These are phyloP conservation scores for Drosophila lacicola DNA, from an alignment of 2,888 invertebrate genomes.

Conservation along the genomic window DNA sequence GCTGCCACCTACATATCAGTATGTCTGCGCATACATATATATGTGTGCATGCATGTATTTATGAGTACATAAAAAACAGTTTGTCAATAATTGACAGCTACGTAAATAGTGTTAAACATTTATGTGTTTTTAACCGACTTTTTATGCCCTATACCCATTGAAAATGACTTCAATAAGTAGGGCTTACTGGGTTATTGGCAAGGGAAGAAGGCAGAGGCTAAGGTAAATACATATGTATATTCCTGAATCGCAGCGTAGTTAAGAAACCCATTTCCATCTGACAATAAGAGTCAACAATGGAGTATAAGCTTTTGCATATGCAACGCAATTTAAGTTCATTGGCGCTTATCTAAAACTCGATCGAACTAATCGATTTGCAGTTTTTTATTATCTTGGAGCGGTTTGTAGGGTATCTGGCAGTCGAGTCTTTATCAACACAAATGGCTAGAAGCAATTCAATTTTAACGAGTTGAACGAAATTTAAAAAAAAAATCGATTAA, in stretches of 20 bases:
- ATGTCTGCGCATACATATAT: not conserved
- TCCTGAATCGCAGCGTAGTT: no score
- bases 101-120: slow-evolving; percentile 72
- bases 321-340: no score
- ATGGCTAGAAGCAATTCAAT: no score
- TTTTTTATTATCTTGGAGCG: no score
- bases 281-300: no score
- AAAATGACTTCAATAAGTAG: not conserved
- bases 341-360: not conserved
- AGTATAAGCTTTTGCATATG: not conserved
- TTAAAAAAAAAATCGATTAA: not conserved
- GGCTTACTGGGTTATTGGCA: no score
- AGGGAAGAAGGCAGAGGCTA: no score
- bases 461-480: no score
- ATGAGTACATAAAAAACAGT: slow-evolving; percentile 42
- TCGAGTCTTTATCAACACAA: not conserved
- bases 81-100: slow-evolving; percentile 79
- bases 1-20: slow-evolving; percentile 24
- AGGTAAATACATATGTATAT: no score
- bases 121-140: slow-evolving; percentile 45
- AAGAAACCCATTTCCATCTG: no score
- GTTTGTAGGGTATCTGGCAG: not conserved
- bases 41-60: slow-evolving; percentile 1
- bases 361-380: not conserved
- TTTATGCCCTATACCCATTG: slow-evolving; percentile 7